Base-by-base conservation (phyloP, 2,888 invertebrate species). In the Drosophila algonquin region DNA sequence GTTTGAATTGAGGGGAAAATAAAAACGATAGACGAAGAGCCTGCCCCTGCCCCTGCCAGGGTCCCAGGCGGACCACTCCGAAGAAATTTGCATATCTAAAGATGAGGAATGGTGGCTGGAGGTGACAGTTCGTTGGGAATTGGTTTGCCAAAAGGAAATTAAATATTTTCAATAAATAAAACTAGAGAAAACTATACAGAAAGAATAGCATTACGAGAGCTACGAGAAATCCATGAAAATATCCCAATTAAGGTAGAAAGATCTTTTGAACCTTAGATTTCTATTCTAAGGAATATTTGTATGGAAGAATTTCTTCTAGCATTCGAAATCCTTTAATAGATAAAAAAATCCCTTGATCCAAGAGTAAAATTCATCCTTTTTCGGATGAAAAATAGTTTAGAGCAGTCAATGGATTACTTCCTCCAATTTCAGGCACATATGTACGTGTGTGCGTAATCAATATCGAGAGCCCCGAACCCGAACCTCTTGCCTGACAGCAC, bases 391-490 rank as follows among this genome's bases (percentile, higher is more conserved):
- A 57, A 56, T 27, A 21, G 30, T 16, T 46, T 64, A n/a, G 7
- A 68, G 79, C 87, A 77, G 77, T 78, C 87, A 86, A 80, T 79
- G 75, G 81, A 81, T 87, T 83, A 83, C 77, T 83, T 87, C 82
- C 82, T 62, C 72, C 69, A 68, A 70, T 64, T 40, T 50, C 46
- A 32, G 53, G 63, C 44, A 48, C 57, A 54, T 18, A n/a, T 18
- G 18, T 67, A 60, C 53, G 68, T 67, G 50, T 47, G 50, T 50
- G 64, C 67, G 77, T 74, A 80, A 80, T 82, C 80, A 82, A 82
- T 80, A 80, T 76, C 50, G 46, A 60, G 61, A 70, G 67, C 14
- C 14, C 62, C 67, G 53, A 12, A 56, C 18, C 18, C 18, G 18
- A 12, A 56, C 24, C 32, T 40, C n/a, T 40, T 58, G 56, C 56